Evolutionary conservation across 2,797 vertebrate genomes (phyloP).

Genomic region (Arnoldichthys spilopterus): DNA sequence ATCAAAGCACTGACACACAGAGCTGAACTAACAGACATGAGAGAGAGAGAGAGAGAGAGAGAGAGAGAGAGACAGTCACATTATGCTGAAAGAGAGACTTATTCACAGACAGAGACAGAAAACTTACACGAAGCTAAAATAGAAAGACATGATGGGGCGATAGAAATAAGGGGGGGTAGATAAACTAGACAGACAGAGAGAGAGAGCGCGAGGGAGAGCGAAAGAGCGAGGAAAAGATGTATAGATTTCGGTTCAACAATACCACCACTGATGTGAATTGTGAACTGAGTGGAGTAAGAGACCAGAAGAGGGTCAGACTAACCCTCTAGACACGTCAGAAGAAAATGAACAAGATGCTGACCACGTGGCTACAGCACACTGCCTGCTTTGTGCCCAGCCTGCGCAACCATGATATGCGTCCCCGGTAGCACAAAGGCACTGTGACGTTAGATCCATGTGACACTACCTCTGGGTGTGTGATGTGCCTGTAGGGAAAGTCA

Average conservation of each 20-base stretch:
- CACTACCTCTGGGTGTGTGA: not conserved
- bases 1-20: conserved; percentile 3
- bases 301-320: not conserved
- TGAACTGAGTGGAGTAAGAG: not conserved
- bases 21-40: not conserved
- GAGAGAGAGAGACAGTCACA: no score
- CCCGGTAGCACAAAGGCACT: conserved; percentile 20
- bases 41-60: no score
- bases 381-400: conserved; percentile 23
- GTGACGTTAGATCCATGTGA: conserved; percentile 31
- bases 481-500: not conserved
- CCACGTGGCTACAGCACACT: not conserved
- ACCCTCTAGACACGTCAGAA: conserved; percentile 2
- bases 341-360: conserved; percentile 3
- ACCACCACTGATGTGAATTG: conserved; percentile 14
- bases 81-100: no score
- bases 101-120: not conserved
- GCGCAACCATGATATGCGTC: not conserved
- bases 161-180: not conserved
- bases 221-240: not conserved
- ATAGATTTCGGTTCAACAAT: conserved; percentile 5
- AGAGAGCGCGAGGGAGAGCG: not conserved
- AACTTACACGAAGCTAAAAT: not conserved
- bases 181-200: not conserved
- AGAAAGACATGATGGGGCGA: not conserved